A percentile compares a stretch with the other conserved stretches of the same genome.
Evolutionary conservation across 2,888 invertebrate genomes (phyloP).

Genomic region (Melanchra persicariae): DNA sequence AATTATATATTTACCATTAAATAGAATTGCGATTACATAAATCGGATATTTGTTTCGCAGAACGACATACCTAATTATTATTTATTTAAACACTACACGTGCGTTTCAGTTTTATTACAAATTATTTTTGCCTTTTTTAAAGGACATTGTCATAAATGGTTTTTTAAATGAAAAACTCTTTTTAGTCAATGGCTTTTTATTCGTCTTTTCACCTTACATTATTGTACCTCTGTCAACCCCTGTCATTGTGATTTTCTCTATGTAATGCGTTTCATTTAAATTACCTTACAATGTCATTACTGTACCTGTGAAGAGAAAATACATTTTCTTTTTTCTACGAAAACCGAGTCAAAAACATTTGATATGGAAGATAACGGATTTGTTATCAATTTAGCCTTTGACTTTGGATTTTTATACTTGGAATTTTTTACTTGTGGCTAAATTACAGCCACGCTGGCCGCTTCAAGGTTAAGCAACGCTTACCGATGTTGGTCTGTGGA

Average conservation of each 20-base stretch:
- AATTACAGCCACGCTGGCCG: too few species aligned
- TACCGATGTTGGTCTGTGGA: too few species aligned
- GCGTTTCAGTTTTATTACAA: too few species aligned
- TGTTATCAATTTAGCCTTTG: background rate
- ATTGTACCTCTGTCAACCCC: constrained; percentile 2
- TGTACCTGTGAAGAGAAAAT: background rate
- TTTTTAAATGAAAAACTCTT: background rate
- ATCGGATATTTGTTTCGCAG: too few species aligned
- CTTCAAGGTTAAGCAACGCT: too few species aligned
- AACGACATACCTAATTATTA: too few species aligned
- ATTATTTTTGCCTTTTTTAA: background rate
- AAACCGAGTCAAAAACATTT: background rate
- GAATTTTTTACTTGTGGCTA: too few species aligned
- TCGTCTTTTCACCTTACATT: background rate
- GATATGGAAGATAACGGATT: background rate
- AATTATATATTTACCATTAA: too few species aligned
- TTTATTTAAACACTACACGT: too few species aligned
- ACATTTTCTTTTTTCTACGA: background rate
- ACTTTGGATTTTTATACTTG: too few species aligned
- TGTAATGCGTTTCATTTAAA: constrained; percentile 2
- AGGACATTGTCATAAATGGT: background rate
- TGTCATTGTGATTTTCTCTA: constrained; percentile 1
- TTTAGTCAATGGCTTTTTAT: background rate
- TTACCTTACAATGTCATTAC: constrained; percentile 6
- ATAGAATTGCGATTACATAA: too few species aligned